A percentile compares a stretch with the other conserved stretches of the same genome.
phyloP scores from a whole-genome alignment of 2,113 vertebrate species.

The Cinclus cinclus region DNA sequence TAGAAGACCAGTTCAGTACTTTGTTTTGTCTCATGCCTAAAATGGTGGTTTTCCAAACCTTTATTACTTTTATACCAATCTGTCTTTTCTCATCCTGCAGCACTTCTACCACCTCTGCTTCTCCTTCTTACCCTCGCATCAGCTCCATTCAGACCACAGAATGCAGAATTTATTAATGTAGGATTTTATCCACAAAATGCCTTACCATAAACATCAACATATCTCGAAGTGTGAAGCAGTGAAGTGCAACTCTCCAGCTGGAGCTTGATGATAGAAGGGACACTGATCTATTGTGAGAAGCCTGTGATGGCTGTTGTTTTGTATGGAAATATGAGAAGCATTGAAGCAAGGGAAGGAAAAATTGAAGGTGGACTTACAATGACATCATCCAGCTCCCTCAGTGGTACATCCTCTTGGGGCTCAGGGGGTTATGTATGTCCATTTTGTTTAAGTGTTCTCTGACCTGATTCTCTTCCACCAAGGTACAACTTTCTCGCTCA shows the following conservation, averaged over 20 bases:
- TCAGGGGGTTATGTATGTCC: not conserved
- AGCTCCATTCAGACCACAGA: not conserved
- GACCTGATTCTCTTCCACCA: not conserved
- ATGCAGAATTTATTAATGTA: not conserved
- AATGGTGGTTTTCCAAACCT: not conserved
- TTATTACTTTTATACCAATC: not conserved
- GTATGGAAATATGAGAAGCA: not conserved
- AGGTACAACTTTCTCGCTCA: not conserved
- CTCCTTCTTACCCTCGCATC: not conserved
- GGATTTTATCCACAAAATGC: not conserved
- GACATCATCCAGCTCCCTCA: not conserved
- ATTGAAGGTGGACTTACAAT: not conserved
- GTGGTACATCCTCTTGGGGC: not conserved
- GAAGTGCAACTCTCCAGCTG: not conserved
- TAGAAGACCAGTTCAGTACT: not conserved
- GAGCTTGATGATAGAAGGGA: not conserved
- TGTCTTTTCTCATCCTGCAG: not conserved
- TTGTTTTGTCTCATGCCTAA: not conserved
- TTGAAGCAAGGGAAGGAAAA: not conserved
- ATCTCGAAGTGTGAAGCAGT: not conserved
- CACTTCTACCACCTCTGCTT: not conserved
- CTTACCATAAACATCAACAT: not conserved
- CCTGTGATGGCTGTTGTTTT: not conserved
- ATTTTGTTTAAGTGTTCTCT: not conserved
- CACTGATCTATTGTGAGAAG: not conserved